Evolutionary conservation across 2,888 invertebrate species (phyloP), one percentile per base, ranked within the genome.

Genomic region (Megaustenia siamemsis): DNA sequence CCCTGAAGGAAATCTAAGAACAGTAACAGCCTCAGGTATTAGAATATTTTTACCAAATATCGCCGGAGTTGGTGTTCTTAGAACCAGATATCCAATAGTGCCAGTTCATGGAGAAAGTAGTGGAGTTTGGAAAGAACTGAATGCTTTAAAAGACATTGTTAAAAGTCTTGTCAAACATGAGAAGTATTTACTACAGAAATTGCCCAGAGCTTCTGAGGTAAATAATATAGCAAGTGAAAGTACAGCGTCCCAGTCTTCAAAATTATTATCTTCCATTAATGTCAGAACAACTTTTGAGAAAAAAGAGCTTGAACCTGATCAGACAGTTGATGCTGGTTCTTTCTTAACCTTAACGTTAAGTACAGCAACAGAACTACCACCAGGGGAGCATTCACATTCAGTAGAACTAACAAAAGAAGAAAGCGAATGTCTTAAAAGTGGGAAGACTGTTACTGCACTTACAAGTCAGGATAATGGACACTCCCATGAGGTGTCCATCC

Each of bases 61-160:
- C 38, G 86, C 88, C 10, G 90, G 90, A 1, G 88, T 92, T 1
- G 92, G 92, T 8, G 85, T 83, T 15, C 38, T 91, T 12, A 86
- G 92, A 45, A 89, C 87, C 32, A 87, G 92, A 56, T 92, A 88
- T 79, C 92, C 92, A 3, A 90, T 92, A 60, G 86, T 90, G 86
- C 92, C 92, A 0, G 82, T 92, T 0, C 90, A 92, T 77, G 85
- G 86, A 0, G 92, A 92, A 35, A 91, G 91, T 24, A 87, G 87
- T 56, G 83, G 86, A n/a, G 86, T 88, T 6, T 89, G 89, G 86
- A 91, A 91, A 77, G 92, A 92, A 82, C 82, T 92, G 38, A 89
- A 89, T 21, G 86, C 83, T 0, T 78, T 86, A 28, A 80, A 85
- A 45, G 81, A 85, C 53, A 63, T 85, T 35, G 77, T 85, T 24